phyloP scores from a whole-genome alignment of 2,888 invertebrate species.

The Oxystoma pomonae region DNA sequence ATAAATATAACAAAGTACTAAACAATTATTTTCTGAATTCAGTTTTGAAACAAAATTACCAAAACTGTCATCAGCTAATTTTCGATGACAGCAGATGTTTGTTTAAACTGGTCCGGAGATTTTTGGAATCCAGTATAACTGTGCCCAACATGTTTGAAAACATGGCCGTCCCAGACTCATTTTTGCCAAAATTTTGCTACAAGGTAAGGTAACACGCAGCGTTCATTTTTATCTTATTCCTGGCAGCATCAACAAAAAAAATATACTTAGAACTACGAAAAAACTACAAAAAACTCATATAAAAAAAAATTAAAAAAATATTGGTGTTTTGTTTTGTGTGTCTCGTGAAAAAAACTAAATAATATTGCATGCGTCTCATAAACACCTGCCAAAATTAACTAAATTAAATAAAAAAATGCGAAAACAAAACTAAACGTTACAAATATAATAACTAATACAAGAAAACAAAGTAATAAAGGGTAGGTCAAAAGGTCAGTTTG shows the following conservation, averaged over 20 bases:
- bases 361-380: constrained; percentile 47
- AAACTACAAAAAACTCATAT: constrained; percentile 43
- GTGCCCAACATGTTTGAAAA: too few species aligned
- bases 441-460: constrained; percentile 34
- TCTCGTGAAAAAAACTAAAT: constrained; percentile 16
- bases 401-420: constrained; percentile 35
- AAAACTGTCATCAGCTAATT: too few species aligned
- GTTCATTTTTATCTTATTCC: constrained; percentile 46
- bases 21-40: too few species aligned
- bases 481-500: not conserved
- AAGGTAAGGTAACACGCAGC: constrained; percentile 7
- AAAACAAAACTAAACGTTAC: constrained; percentile 34
- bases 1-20: too few species aligned
- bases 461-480: constrained; percentile 40
- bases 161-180: too few species aligned
- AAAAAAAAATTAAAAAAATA: constrained; percentile 28
- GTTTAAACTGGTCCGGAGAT: too few species aligned
- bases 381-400: constrained; percentile 38
- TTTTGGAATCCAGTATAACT: too few species aligned
- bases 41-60: too few species aligned
- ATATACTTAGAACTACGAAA: constrained; percentile 31
- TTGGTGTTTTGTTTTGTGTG: constrained; percentile 15
- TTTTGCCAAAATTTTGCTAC: constrained; percentile 6
- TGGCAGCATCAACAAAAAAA: constrained; percentile 51
- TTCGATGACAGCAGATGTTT: too few species aligned